Evolutionary conservation across 2,113 vertebrate species (phyloP).

Genomic region (Eptesicus fuscus): DNA sequence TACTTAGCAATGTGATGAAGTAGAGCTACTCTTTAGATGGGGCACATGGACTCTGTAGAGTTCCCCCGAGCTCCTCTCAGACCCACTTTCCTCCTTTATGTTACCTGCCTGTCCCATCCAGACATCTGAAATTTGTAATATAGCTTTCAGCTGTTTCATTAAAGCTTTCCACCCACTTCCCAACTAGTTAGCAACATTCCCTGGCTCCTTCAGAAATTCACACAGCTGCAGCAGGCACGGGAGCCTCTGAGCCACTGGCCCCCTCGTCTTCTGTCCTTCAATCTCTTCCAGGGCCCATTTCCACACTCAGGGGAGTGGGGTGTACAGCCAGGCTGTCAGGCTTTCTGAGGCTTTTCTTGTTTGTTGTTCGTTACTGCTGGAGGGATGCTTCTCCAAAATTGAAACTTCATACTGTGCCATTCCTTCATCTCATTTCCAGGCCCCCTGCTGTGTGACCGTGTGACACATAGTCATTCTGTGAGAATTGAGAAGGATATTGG

Average conservation of each 20-base stretch:
- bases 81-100: neutral
- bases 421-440: conserved; percentile 75
- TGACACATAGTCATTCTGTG: conserved; percentile 75
- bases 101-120: neutral
- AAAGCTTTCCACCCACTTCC: neutral
- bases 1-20: neutral
- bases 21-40: neutral
- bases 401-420: conserved; percentile 72
- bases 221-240: neutral
- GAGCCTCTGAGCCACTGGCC: neutral
- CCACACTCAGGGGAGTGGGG: neutral
- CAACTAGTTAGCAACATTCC: neutral
- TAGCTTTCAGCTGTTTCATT: neutral
- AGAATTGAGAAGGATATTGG: conserved; percentile 80
- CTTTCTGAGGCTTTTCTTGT: conserved; percentile 41
- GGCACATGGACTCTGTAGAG: neutral
- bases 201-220: neutral
- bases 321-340: neutral
- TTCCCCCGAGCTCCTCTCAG: accelerated
- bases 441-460: conserved; percentile 75
- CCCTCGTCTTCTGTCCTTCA: neutral
- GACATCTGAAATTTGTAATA: neutral
- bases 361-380: conserved; percentile 53
- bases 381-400: conserved; percentile 61
- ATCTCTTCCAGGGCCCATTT: neutral